Evolutionary conservation across 2,113 vertebrate genomes (phyloP), one percentile per base, ranked within the genome.

Genomic region (Dipodomys ordii): DNA sequence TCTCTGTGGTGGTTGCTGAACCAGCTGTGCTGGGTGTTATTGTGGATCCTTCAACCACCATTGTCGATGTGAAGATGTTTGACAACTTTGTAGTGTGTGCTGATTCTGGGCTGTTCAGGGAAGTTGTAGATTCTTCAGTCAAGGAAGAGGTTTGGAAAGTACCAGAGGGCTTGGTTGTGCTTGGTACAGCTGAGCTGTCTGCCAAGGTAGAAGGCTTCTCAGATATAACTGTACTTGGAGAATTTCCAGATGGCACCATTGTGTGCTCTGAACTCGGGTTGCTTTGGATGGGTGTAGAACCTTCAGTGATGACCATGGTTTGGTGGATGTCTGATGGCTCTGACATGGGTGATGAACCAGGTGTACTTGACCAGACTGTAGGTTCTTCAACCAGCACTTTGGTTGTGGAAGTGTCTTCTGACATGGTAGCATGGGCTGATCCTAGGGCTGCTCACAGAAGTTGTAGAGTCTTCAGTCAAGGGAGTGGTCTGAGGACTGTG

Each of bases 1-100:
- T 2, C 1, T 25, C 15, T 49, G 30, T 3, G 3, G 13, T 7
- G 11, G 15, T 4, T 10, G 12, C 0, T n/a, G 73, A 18, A 19
- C 22, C 4, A 3, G 9, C 4, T 20, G 2, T 2, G 0, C 30
- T 57, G 1, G 15, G 1, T 0, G 25, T 10, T 1, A 23, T 23
- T 64, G 5, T 64, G 19, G 62, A 64, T 64, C 22, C 62, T 64
- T 64, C 62, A 64, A 8, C 62, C 22, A 23, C 19, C 5, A 25
- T 25, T 27, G 7, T 27, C 1, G 23, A 27, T 67, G 23, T 25
- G 27, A 2, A 27, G 65, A 7, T 67, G 27, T 67, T 27, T 32
- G 18, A 19, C 2, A 3, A 11, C n/a, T 6, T 12, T 1, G 12
- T 13, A 8, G 65, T 67, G 65, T 23, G 30, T 12, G 18, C n/a